phyloP scores from a whole-genome alignment of 2,113 vertebrate species.

The Narcine bancroftii region DNA sequence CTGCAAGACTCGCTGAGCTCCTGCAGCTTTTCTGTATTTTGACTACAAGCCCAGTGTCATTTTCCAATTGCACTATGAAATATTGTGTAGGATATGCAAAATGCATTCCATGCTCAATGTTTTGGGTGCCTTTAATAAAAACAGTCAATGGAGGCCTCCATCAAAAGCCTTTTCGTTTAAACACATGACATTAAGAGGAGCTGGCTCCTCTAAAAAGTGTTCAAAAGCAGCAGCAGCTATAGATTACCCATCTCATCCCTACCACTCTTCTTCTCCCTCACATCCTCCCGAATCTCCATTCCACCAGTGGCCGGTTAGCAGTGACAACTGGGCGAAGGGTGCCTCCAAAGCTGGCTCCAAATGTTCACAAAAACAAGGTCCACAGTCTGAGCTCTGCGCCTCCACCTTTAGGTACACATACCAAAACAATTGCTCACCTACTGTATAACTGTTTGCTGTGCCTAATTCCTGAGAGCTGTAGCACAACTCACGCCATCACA shows the following conservation, averaged over 20 bases:
- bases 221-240: background rate
- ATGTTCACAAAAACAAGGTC: background rate
- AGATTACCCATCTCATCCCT: background rate
- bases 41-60: no score
- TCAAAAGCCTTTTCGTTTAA: background rate
- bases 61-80: background rate
- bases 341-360: background rate
- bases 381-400: background rate
- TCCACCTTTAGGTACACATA: background rate
- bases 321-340: background rate
- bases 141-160: no score
- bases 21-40: no score
- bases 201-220: background rate
- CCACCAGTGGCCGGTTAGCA: background rate
- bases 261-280: background rate
- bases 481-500: no score
- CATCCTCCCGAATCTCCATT: no score
- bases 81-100: background rate
- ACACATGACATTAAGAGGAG: background rate
- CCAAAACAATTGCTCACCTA: background rate
- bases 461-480: no score
- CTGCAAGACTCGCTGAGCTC: no score
- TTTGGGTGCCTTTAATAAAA: background rate
- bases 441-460: background rate
- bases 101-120: background rate